Base-by-base conservation (phyloP, 2,797 vertebrate species). In the Melanotaenia boesemani region DNA sequence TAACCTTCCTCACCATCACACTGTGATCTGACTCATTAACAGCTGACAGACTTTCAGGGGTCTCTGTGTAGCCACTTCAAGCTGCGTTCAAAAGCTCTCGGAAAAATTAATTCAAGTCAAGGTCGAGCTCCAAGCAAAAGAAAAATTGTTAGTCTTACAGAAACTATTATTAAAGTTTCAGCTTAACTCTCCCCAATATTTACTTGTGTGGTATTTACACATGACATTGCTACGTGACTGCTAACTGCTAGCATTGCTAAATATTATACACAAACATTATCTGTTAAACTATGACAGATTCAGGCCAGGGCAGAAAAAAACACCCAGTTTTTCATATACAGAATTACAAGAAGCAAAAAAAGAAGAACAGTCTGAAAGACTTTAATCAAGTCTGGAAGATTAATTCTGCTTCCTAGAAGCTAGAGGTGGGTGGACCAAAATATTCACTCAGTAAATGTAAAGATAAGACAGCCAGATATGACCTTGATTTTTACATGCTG, bases 11-110 rank as follows among this genome's bases (percentile, higher is more conserved):
- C 74, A 10, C 82, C 74, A 36, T 66, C 72, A 57, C 69, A 76
- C 77, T 83, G 79, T 84, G 80, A 83, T 60, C 57, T 63, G 74
- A 48, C 66, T 67, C 66, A 10, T 59, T 59, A 55, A 46, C 60
- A 72, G 73, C 73, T 67, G 63, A 39, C 71, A 39, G 32, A 59
- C 57, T 56, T 61, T 52, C 54, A 9, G 37, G 37, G 16, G 62
- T 68, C 39, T 83, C 39, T 28, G 1, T 12, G n/a, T 39, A 59
- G 69, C 44, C 41, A 4, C 60, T 37, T 22, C 39, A 36, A 16
- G 70, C 72, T 58, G 86, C 67, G 32, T 87, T 89, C 70, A 61
- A 48, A 59, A 61, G 50, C 56, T 74, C 74, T 81, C 24, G 6
- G 72, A 46, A 76, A 70, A 67, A 76, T 76, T 46, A 78, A 56